A percentile compares a stretch with the other conserved stretches of the same genome.
phyloP scores from a whole-genome alignment of 2,113 vertebrate species.

The Scomber japonicus region DNA sequence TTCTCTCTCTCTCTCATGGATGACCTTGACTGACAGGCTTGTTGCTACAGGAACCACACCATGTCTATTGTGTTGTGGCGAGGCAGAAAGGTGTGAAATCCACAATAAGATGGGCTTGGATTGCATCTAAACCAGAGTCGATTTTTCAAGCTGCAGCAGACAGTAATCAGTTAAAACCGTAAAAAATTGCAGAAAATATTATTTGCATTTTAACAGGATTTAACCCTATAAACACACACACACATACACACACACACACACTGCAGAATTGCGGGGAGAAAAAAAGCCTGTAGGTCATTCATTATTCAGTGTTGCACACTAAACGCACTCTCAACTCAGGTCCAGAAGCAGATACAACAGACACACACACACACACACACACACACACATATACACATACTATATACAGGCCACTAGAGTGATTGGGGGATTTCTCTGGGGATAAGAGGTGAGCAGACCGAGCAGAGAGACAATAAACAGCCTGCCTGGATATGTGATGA shows the following conservation, averaged over 20 bases:
- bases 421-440: slow-evolving; percentile 17
- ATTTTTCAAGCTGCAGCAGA: slow-evolving; percentile 44
- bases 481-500: slow-evolving; percentile 11
- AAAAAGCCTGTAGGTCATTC: slow-evolving; percentile 50
- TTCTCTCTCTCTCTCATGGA: slow-evolving; percentile 34
- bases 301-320: slow-evolving; percentile 65
- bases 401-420: background rate
- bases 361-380: slow-evolving; percentile 23
- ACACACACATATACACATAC: background rate
- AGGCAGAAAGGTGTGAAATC: slow-evolving; percentile 72
- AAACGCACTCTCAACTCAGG: slow-evolving; percentile 11
- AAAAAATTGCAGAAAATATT: slow-evolving; percentile 26
- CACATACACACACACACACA: slow-evolving; percentile 26
- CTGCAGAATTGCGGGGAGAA: background rate
- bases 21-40: slow-evolving; percentile 73
- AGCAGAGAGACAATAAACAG: slow-evolving; percentile 14
- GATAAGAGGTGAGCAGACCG: slow-evolving; percentile 32
- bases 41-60: slow-evolving; percentile 68
- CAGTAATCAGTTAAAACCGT: slow-evolving; percentile 46
- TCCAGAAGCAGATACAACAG: slow-evolving; percentile 25
- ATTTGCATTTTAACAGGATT: slow-evolving; percentile 66
- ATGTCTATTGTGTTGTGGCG: slow-evolving; percentile 37
- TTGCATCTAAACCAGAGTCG: slow-evolving; percentile 42
- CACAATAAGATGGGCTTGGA: slow-evolving; percentile 46
- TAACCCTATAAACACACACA: background rate